Base-by-base conservation (phyloP, 1,140 invertebrate genomes). In the Pseudomyrmex cubaensis region DNA sequence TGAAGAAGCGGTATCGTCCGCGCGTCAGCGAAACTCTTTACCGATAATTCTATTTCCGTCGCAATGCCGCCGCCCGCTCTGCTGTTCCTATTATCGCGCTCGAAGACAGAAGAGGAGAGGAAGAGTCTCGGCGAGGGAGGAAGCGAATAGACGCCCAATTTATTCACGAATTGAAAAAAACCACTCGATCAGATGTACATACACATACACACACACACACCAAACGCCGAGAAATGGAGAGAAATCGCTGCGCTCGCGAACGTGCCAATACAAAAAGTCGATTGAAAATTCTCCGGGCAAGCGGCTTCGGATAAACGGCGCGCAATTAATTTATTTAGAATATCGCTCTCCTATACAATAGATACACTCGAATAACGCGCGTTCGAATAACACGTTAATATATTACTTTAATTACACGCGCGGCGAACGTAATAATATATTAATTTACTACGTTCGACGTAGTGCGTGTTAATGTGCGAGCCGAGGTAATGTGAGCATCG, bases 11-110 rank as follows among this genome's bases (percentile, higher is more conserved):
- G 70, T 17, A 77, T 52, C 52, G 84, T 13, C 2, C 50, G 83
- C 44, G 5, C 76, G 25, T 62, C 63, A 56, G 83, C 54, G 69
- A 66, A 63, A 70, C 74, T 77, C 83, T 66, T 69, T 70, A 46
- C 85, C 57, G 85, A 85, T 86, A 86, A 85, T 85, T 80, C 75
- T 80, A 86, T 86, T 86, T 85, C 83, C 64, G 54, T 72, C 15
- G 73, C 76, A 57, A 2, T 50, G 25, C 57, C 54, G 20, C 35
- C 62, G 50, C 72, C 57, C 72, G 46, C 35, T 61, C 35, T 61
- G 74, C 35, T 63, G 77, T 82, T 75, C 59, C 72, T 76, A 67
- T 84, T 85, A 84, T 85, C 84, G 64, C 59, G 66, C 25, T 35
- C 52, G 76, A 50, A 80, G 76, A 35, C 50, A 50, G 52, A 44